Base-by-base conservation (phyloP, 2,888 invertebrate genomes). In the Leptinotarsa juncta region DNA sequence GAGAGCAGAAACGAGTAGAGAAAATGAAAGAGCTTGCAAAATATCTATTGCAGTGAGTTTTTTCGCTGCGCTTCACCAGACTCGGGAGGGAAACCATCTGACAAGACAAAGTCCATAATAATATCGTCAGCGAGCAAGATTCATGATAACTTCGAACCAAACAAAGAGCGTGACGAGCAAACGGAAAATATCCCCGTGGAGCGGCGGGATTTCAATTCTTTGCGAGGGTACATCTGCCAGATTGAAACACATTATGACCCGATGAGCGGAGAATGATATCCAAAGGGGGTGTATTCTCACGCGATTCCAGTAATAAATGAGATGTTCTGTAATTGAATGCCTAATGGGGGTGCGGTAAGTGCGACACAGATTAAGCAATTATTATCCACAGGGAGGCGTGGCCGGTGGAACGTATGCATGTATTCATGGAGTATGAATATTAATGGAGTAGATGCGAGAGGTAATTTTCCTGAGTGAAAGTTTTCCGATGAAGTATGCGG, bases 311-410 rank as follows among this genome's bases (percentile, higher is more conserved):
- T 71, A 67, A 73, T 77, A 77, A 77, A 77, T 70, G 77, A 73
- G 77, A 74, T 77, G 73, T 73, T 75, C 73, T 71, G 77, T 77
- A 73, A 77, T 75, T 75, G 75, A 73, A 77, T 72, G 73, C 74
- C 53, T 77, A 73, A 75, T 77, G 72, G 71, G 66, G 67, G 65
- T 68, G 74, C 66, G 73, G 75, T 77, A 73, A 75, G 71, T 71
- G 69, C 71, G 71, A 69, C 75, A 71, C 71, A 74, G 75, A 77
- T 77, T 77, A 75, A 70, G 72, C 73, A 75, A 77, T 78, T 78
- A 75, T 66, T 71, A 62, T 62, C 62, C 51, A 55, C 62, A 42
- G 72, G 65, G 50, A 68, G 73, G 73, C 26, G 70, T 66, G 51
- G 57, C 16, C 68, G 55, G n/a, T 49, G 57, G 69, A 70, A 70